A percentile compares a stretch with the other conserved stretches of the same genome.
Conservation (phyloP, 2,888 invertebrate genomes). For the Phyllotreta cruciferae region DNA sequence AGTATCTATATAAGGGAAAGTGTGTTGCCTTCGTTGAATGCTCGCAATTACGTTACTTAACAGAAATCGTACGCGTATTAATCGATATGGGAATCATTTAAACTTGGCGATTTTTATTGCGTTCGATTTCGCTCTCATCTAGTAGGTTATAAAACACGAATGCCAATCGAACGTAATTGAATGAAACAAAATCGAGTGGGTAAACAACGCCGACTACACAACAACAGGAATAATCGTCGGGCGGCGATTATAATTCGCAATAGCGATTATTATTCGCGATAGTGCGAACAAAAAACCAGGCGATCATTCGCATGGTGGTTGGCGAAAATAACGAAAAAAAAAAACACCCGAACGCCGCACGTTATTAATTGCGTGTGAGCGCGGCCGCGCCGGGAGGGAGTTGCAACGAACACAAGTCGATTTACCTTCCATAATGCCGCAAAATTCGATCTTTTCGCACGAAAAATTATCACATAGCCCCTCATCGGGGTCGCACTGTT, state of each 20-base stretch:
- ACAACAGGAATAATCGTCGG: too few species aligned
- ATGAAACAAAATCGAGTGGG: neutral
- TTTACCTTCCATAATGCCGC: conserved; percentile 59
- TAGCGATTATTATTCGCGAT: too few species aligned
- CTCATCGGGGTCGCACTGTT: conserved; percentile 56
- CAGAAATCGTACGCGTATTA: conserved; percentile 9
- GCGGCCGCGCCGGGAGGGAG: too few species aligned
- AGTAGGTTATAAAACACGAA: conserved; percentile 13
- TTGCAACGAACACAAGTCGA: conserved; percentile 31
- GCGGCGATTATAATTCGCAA: too few species aligned
- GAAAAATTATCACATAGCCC: conserved; percentile 50
- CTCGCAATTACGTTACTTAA: conserved; percentile 23
- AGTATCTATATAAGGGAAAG: conserved; percentile 29
- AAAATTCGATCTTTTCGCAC: conserved; percentile 52
- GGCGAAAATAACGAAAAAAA: too few species aligned
- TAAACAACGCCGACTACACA: conserved; percentile 2
- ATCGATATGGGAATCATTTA: conserved; percentile 15
- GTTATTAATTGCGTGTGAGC: too few species aligned
- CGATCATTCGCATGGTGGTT: too few species aligned
- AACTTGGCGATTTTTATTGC: too few species aligned
- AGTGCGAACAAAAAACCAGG: too few species aligned
- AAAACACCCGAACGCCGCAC: too few species aligned
- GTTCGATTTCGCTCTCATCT: conserved; percentile 3
- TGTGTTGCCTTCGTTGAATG: conserved; percentile 21
- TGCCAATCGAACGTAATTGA: neutral